Evolutionary conservation across 1,140 invertebrate genomes (phyloP).

Genomic region (Nixonia krombeini): DNA sequence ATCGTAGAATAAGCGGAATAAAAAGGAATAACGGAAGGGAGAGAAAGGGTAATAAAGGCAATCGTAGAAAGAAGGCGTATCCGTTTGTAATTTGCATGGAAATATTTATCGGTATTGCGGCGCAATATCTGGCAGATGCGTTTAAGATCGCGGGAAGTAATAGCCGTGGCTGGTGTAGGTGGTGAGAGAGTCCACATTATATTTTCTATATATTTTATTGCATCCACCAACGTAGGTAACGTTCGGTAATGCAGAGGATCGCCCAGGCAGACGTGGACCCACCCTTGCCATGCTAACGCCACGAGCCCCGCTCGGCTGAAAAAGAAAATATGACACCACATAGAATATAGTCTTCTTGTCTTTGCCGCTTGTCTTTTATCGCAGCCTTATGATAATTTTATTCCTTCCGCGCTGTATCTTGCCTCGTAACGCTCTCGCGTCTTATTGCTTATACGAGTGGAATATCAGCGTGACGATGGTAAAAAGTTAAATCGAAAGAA

Average conservation of each 20-base stretch:
- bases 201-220: conserved; percentile 46
- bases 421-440: not conserved
- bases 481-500: no score
- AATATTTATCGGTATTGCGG: conserved; percentile 55
- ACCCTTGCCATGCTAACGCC: conserved; percentile 52
- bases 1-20: not conserved
- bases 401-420: conserved; percentile 11
- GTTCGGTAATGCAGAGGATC: conserved; percentile 26
- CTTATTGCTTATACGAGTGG: no score
- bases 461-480: no score
- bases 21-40: not conserved
- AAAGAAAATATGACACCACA: conserved; percentile 51
- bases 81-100: conserved; percentile 61
- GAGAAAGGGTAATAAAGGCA: conserved; percentile 36
- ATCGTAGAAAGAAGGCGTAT: conserved; percentile 54
- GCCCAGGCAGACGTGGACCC: conserved; percentile 19
- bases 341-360: conserved; percentile 51
- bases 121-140: conserved; percentile 61
- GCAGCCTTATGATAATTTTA: conserved; percentile 54
- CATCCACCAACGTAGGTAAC: conserved; percentile 28
- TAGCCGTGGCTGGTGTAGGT: conserved; percentile 31
- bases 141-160: conserved; percentile 53
- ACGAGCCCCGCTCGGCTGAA: conserved; percentile 36
- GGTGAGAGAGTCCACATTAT: conserved; percentile 43
- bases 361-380: conserved; percentile 50